Conservation (phyloP, 1,140 invertebrate species). For the Drosophila santomea region DNA sequence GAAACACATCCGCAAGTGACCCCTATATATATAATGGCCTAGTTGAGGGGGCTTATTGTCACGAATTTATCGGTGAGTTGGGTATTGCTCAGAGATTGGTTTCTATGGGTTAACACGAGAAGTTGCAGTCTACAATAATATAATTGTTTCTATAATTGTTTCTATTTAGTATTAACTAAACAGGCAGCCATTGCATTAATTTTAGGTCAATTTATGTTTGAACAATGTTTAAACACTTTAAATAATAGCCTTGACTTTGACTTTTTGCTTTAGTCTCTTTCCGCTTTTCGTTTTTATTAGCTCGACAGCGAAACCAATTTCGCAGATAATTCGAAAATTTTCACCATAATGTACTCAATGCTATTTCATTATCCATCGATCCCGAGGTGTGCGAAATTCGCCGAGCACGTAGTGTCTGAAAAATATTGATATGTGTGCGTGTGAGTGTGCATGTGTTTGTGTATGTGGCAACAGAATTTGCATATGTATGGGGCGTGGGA, state of each 20-base stretch:
- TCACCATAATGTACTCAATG: conserved; percentile 16
- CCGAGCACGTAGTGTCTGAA: conserved; percentile 40
- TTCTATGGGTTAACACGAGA: too few relatives aligned
- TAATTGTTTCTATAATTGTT: too few relatives aligned
- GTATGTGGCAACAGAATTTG: conserved; percentile 33
- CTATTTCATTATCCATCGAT: conserved; percentile 37
- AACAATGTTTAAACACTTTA: background rate
- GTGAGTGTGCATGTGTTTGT: conserved; percentile 15
- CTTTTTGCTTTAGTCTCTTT: background rate
- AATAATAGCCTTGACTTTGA: background rate
- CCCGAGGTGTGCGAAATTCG: conserved; percentile 18
- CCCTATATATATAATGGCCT: conserved; percentile 1
- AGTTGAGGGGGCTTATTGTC: background rate
- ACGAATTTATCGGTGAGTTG: background rate
- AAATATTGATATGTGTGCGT: conserved; percentile 37
- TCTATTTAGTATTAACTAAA: too few relatives aligned
- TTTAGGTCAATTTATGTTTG: too few relatives aligned
- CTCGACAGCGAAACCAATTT: conserved; percentile 16
- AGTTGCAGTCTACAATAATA: too few relatives aligned
- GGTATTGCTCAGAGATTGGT: background rate
- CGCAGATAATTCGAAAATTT: conserved; percentile 12
- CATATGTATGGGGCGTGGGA: conserved; percentile 23
- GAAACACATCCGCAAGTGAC: conserved; percentile 11
- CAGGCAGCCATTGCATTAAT: too few relatives aligned
- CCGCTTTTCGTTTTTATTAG: background rate